Evolutionary conservation across 1,140 invertebrate genomes (phyloP), one percentile per base, ranked within the genome.

Genomic region (Maconellicoccus hirsutus): DNA sequence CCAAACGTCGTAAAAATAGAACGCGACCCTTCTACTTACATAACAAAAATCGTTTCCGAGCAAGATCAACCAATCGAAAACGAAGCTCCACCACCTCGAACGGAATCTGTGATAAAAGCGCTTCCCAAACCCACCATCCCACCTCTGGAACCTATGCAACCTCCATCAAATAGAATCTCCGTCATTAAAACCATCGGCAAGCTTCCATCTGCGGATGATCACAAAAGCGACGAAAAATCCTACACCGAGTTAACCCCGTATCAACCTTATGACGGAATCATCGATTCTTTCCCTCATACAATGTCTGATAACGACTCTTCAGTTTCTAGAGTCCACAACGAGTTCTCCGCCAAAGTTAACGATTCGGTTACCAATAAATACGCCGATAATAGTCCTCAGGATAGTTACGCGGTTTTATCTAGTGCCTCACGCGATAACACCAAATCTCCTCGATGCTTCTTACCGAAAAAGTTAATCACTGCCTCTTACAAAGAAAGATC

Each of bases 401-500:
- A 52, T 52, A 16, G n/a, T 19, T 52, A 3, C n/a, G 42, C 12
- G 2, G 2, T 3, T 6, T 52, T 8, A 8, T 52, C 42, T 3
- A 19, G 42, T 52, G n/a, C n/a, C n/a, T 16, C n/a, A 52, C 6
- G 16, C 2, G 42, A 52, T 4, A 16, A 3, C 2, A 19, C 16
- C 6, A 52, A 52, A 52, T 52, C 42, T 3, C 42, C 42, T 19
- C 42, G 42, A 19, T 52, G 42, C n/a, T 52, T 52, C n/a, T 16
- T 52, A 16, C 42, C 42, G n/a, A 52, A 52, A 16, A 52, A 52
- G n/a, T 16, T 52, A 16, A 52, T 52, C 42, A 52, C 42, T 52
- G 42, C 42, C 42, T 52, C 42, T 52, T 52, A 52, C n/a, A 52
- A 52, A 52, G 42, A 52, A 52, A 52, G 42, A 52, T 19, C n/a